Percentiles rank a stretch among this genome's conserved stretches.
These are phyloP conservation scores for Triplophysa yarkandensis DNA, from an alignment of 2,797 vertebrate species.

Conservation along the genomic window DNA sequence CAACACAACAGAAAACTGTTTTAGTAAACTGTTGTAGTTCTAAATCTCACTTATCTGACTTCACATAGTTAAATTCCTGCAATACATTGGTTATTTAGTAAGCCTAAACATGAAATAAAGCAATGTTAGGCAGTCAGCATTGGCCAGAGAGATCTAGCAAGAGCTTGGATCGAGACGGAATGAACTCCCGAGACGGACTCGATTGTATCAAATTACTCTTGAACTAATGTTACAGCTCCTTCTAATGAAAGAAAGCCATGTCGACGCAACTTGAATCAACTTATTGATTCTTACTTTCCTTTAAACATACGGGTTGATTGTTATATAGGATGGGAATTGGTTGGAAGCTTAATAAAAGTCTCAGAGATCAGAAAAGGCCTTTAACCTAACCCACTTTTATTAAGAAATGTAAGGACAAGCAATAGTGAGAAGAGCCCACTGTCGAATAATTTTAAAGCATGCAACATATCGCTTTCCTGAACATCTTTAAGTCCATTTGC, in stretches of 20 bases:
- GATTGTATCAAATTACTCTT: background rate
- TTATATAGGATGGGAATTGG: conserved; percentile 30
- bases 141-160: background rate
- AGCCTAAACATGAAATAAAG: conserved; percentile 18
- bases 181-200: conserved; percentile 9
- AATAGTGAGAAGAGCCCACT: conserved; percentile 26
- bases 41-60: conserved; percentile 11
- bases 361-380: conserved; percentile 22
- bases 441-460: background rate
- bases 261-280: background rate
- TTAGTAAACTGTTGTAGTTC: conserved; percentile 5
- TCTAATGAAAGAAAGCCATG: conserved; percentile 27
- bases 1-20: conserved; percentile 5
- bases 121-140: conserved; percentile 22
- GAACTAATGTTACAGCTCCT: conserved; percentile 18
- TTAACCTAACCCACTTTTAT: conserved; percentile 9
- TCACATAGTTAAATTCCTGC: background rate
- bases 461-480: background rate
- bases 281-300: background rate
- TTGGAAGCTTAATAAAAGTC: conserved; percentile 15
- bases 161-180: background rate
- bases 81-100: conserved; percentile 16
- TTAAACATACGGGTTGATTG: conserved; percentile 30
- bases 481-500: conserved; percentile 3
- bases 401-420: conserved; percentile 12